phyloP scores from a whole-genome alignment of 2,113 vertebrate genomes.

The Danio rerio region GRCz12tu NC_133199.1:3025501-3026000 shows the following conservation, averaged over 20 bases:
- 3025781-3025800: slow-evolving; percentile 32
- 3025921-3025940: slow-evolving; percentile 51
- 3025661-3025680: slow-evolving; percentile 25
- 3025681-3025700: slow-evolving; percentile 58
- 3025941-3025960: slow-evolving; percentile 14
- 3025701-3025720: slow-evolving; percentile 43
- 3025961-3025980: slow-evolving; percentile 33
- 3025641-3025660: background rate
- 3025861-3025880: slow-evolving; percentile 21
- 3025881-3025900: slow-evolving; percentile 21
- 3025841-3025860: slow-evolving; percentile 16
- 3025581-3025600: background rate
- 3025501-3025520: too few species aligned
- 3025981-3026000: slow-evolving; percentile 22
- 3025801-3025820: slow-evolving; percentile 41
- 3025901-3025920: slow-evolving; percentile 22
- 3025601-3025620: slow-evolving; percentile 31
- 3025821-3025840: slow-evolving; percentile 37
- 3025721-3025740: slow-evolving; percentile 15
- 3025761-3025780: slow-evolving; percentile 20
- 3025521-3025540: background rate
- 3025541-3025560: background rate
- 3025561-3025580: slow-evolving; percentile 28
- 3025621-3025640: slow-evolving; percentile 38
- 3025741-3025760: slow-evolving; percentile 34